These are phyloP conservation scores for Tetramorium alpestre DNA, from an alignment of 1,140 invertebrate species.

Conservation along the genomic window DNA sequence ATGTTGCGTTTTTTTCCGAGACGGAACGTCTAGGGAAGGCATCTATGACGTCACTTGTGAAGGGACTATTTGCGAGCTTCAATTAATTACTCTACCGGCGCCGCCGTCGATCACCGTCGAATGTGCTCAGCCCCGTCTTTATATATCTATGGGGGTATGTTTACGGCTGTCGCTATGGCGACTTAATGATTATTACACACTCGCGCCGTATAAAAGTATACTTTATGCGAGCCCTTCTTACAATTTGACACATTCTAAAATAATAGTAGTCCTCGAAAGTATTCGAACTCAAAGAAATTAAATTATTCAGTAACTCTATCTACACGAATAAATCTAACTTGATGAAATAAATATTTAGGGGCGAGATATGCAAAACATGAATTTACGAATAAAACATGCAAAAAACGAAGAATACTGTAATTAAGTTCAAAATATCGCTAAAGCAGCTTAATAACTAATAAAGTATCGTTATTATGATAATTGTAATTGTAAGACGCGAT, in stretches of 20 bases:
- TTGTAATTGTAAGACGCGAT: neutral
- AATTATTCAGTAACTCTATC: neutral
- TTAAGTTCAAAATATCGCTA: neutral
- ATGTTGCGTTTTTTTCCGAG: neutral
- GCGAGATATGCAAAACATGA: neutral
- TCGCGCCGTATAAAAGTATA: neutral
- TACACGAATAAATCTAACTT: neutral
- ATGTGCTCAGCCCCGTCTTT: neutral
- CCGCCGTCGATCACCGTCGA: constrained; percentile 31
- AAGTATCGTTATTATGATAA: neutral
- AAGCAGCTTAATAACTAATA: neutral
- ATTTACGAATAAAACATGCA: neutral
- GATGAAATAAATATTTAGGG: neutral
- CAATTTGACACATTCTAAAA: neutral
- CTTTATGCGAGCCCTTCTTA: neutral
- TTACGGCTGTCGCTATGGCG: constrained; percentile 36
- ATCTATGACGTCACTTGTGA: neutral
- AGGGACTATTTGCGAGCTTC: neutral
- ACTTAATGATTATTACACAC: constrained; percentile 29
- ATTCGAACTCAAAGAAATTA: neutral
- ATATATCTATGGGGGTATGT: constrained; percentile 8
- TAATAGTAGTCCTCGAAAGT: neutral
- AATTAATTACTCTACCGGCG: constrained; percentile 39
- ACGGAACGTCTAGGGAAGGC: neutral
- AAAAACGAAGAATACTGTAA: neutral